A percentile compares a stretch with the other conserved stretches of the same genome.
Conservation (phyloP, 2,113 vertebrate species). For the Carollia perspicillata region DNA sequence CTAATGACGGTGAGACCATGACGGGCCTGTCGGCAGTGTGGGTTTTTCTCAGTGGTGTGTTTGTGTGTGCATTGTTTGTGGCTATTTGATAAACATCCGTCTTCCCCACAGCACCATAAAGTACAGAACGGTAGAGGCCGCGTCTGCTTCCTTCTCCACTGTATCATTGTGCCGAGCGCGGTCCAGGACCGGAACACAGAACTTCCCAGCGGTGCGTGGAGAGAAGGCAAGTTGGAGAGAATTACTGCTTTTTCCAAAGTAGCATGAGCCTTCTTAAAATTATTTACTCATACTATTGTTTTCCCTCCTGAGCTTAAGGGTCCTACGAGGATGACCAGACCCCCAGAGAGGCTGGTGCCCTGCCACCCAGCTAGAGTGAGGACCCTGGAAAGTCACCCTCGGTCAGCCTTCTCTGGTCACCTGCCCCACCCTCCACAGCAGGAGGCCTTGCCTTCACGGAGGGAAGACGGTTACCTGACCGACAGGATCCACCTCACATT, state of each 20-base stretch:
- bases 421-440: neutral
- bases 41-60: neutral
- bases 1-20: neutral
- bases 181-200: neutral
- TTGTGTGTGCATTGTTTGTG: neutral
- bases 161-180: neutral
- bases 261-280: no score
- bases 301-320: neutral
- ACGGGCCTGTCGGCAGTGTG: neutral
- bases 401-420: neutral
- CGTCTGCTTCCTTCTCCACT: neutral
- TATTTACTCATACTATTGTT: neutral
- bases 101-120: neutral
- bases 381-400: neutral
- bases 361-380: neutral
- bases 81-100: neutral
- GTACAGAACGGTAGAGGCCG: neutral
- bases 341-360: neutral
- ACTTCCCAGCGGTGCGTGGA: neutral
- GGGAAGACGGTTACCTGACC: neutral
- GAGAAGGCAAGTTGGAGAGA: neutral
- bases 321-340: neutral
- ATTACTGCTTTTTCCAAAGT: neutral
- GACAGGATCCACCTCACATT: neutral
- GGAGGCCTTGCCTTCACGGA: no score